A percentile compares a stretch with the other conserved stretches of the same genome.
phyloP scores from a whole-genome alignment of 2,113 vertebrate genomes.

The Tachuris rubrigastra region DNA sequence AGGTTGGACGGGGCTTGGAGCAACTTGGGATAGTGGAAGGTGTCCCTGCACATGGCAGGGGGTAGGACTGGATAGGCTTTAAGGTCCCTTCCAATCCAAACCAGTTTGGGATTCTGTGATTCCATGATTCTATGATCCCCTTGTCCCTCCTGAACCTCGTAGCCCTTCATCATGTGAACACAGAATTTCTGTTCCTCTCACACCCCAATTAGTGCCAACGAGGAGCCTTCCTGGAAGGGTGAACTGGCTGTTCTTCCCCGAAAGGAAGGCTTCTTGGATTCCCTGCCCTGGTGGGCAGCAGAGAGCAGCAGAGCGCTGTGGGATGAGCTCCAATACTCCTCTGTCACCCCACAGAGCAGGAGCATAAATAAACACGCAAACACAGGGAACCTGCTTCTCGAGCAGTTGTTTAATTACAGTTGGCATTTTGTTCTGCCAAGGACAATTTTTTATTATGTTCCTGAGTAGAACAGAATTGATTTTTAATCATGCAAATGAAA shows the following conservation, averaged over 20 bases:
- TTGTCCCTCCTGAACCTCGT: not conserved
- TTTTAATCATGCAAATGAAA: not conserved
- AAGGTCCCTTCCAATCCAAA: accelerated
- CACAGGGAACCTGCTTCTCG: not conserved
- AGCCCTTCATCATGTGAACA: accelerated
- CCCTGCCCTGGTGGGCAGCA: not conserved
- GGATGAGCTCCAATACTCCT: not conserved
- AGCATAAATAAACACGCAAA: accelerated
- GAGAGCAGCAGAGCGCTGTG: constrained; percentile 22
- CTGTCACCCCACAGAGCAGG: no score
- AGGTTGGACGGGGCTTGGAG: not conserved
- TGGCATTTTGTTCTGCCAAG: accelerated
- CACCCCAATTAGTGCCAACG: accelerated
- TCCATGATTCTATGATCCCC: no score
- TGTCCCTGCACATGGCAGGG: not conserved
- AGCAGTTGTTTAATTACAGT: no score
- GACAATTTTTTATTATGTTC: accelerated
- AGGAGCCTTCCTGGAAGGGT: accelerated
- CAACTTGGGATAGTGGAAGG: not conserved
- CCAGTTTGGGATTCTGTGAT: not conserved
- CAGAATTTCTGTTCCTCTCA: accelerated
- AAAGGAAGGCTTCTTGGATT: not conserved
- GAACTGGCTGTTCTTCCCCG: accelerated
- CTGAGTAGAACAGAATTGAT: accelerated
- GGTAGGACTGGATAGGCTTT: not conserved